Evolutionary conservation across 2,888 invertebrate species (phyloP).

Genomic region (Trichopria drosophilae): DNA sequence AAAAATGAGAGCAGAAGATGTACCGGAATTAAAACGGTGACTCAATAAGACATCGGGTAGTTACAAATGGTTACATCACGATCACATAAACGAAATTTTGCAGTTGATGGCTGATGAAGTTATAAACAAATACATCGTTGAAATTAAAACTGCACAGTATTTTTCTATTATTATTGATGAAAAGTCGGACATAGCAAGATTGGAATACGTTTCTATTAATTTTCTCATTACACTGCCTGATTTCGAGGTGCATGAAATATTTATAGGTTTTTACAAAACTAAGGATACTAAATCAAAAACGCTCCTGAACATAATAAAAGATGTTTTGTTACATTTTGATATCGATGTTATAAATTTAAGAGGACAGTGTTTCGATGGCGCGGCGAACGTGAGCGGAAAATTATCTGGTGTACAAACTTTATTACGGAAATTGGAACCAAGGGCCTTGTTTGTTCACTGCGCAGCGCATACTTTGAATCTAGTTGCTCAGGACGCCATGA

Average conservation of each 20-base stretch:
- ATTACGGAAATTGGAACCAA: conserved; percentile 15
- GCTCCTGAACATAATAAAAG: conserved; percentile 9
- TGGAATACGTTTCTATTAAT: conserved; percentile 21
- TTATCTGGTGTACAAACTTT: conserved; percentile 27
- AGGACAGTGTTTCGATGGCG: conserved; percentile 33
- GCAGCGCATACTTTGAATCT: conserved; percentile 13
- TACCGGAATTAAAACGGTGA: too few species aligned
- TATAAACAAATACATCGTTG: conserved; percentile 6
- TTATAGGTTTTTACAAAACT: conserved; percentile 21
- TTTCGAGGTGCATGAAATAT: conserved; percentile 10
- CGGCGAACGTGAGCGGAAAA: conserved; percentile 29
- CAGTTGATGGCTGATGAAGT: conserved; percentile 6
- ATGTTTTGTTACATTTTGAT: conserved; percentile 13
- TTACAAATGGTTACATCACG: conserved; percentile 9
- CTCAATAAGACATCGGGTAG: too few species aligned
- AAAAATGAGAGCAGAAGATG: too few species aligned
- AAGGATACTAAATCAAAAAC: conserved; percentile 8
- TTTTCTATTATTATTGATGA: conserved; percentile 18
- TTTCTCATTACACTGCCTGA: conserved; percentile 12
- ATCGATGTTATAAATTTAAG: conserved; percentile 17
- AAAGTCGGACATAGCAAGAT: conserved; percentile 12
- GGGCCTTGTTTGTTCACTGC: conserved; percentile 20
- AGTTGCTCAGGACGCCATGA: too few species aligned
- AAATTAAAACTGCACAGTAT: conserved; percentile 1
- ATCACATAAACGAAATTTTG: conserved; percentile 13